A percentile compares a stretch with the other conserved stretches of the same genome.
Evolutionary conservation across 2,797 vertebrate genomes (phyloP).

Genomic region (Momotus momota): DNA sequence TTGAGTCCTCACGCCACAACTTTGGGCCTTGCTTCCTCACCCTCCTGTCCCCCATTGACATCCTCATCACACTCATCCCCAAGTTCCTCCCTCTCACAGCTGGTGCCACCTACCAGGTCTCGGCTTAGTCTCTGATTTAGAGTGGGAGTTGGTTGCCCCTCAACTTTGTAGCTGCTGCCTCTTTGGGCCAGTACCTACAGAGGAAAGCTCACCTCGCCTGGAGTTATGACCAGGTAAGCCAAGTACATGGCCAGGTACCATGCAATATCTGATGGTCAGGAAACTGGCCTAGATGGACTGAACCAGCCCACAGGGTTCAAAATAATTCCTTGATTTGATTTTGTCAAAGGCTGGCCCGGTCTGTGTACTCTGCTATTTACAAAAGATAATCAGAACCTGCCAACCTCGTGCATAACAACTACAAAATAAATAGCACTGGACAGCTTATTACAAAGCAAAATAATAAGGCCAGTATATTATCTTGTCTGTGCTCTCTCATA

Average conservation of each 20-base stretch:
- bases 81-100: not conserved
- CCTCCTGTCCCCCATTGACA: not conserved
- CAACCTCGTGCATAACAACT: not conserved
- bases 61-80: not conserved
- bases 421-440: not conserved
- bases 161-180: not conserved
- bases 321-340: not conserved
- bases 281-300: not conserved
- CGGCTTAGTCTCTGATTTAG: not conserved
- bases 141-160: not conserved
- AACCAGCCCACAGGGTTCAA: not conserved
- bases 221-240: not conserved
- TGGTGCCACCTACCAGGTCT: not conserved
- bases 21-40: not conserved
- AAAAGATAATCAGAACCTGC: not conserved
- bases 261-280: not conserved
- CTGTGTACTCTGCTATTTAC: not conserved
- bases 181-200: not conserved
- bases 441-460: not conserved
- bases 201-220: not conserved
- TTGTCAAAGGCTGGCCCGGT: not conserved
- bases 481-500: not conserved
- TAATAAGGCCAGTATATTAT: not conserved
- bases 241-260: not conserved
- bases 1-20: not conserved